Evolutionary conservation across 2,888 invertebrate genomes (phyloP).

Genomic region (Harpalus rubripes): DNA sequence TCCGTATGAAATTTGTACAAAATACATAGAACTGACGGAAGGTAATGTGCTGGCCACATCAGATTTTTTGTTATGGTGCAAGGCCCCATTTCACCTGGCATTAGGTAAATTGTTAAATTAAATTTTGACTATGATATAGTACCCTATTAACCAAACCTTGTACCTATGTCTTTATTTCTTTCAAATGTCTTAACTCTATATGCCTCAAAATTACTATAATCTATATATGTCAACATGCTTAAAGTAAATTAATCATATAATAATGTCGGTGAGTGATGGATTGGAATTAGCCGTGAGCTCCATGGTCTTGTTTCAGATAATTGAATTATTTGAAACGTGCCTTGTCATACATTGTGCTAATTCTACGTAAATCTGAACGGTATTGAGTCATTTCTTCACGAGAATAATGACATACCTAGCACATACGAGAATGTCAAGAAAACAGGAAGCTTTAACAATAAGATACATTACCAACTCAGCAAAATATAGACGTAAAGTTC

Average conservation of each 20-base stretch:
- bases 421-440: neutral
- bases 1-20: too few relatives aligned
- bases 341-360: slow-evolving; percentile 21
- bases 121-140: too few relatives aligned
- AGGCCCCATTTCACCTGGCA: too few relatives aligned
- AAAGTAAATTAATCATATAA: slow-evolving; percentile 28
- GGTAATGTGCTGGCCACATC: too few relatives aligned
- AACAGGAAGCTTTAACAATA: neutral
- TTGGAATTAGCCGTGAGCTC: slow-evolving; percentile 27
- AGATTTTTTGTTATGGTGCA: too few relatives aligned
- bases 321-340: slow-evolving; percentile 33
- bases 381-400: neutral
- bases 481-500: neutral
- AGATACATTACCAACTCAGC: neutral
- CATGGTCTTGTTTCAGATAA: slow-evolving; percentile 14
- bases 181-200: neutral
- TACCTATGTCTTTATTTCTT: too few relatives aligned
- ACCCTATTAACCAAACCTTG: too few relatives aligned
- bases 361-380: slow-evolving; percentile 14
- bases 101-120: too few relatives aligned
- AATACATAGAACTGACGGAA: too few relatives aligned
- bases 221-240: neutral
- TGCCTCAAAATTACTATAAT: neutral
- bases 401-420: neutral
- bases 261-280: slow-evolving; percentile 1